Conservation (phyloP, 1,140 invertebrate species). For the Bombus sibiricus region DNA sequence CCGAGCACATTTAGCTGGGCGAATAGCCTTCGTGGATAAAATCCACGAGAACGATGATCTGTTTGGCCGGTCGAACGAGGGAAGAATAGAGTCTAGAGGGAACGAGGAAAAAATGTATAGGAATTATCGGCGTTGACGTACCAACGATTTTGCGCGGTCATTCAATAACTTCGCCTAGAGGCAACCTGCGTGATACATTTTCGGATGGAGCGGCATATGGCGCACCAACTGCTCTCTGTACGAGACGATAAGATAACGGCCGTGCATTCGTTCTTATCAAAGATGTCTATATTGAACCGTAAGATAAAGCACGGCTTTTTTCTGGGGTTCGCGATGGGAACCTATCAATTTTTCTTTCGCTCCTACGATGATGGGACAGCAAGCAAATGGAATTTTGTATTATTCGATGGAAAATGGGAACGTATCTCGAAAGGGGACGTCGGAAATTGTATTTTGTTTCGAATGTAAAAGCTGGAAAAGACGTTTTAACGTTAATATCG, state of each 20-base stretch:
- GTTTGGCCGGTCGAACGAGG: constrained; percentile 31
- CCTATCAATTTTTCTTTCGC: constrained; percentile 44
- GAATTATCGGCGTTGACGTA: constrained; percentile 43
- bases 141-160: constrained; percentile 46
- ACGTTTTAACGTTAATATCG: no score
- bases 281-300: constrained; percentile 23
- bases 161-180: constrained; percentile 58
- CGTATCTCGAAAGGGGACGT: not conserved
- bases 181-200: constrained; percentile 56
- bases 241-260: constrained; percentile 73
- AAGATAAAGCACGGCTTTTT: constrained; percentile 40
- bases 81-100: constrained; percentile 18
- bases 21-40: constrained; percentile 25
- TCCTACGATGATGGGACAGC: no score
- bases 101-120: constrained; percentile 11
- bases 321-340: not conserved
- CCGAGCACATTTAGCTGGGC: constrained; percentile 22
- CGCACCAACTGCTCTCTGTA: constrained; percentile 49
- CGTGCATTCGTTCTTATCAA: constrained; percentile 71
- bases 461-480: no score
- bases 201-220: constrained; percentile 72
- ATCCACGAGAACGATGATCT: constrained; percentile 46
- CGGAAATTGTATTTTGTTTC: not conserved
- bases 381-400: not conserved
- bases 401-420: not conserved